Percentiles rank a stretch among this genome's conserved stretches.
These are phyloP conservation scores for Thelaira solivaga DNA, from an alignment of 2,888 invertebrate species.

Conservation along the genomic window DNA sequence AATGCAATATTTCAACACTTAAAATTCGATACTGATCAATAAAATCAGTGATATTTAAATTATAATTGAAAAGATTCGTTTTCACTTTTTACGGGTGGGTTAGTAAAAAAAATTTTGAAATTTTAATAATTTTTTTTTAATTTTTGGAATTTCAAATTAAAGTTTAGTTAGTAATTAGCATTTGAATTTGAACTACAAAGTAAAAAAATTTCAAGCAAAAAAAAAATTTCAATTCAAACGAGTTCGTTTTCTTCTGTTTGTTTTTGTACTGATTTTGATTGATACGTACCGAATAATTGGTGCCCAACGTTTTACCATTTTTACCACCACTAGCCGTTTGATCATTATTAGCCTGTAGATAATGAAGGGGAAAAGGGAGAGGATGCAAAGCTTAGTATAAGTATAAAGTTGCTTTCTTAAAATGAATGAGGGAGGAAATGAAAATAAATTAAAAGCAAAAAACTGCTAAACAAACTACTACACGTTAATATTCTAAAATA, in stretches of 20 bases:
- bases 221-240: constrained; percentile 39
- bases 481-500: constrained; percentile 9
- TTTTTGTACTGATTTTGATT: constrained; percentile 76
- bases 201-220: constrained; percentile 18
- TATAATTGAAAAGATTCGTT: constrained; percentile 26
- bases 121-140: constrained; percentile 22
- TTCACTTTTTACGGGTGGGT: constrained; percentile 13
- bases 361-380: constrained; percentile 74
- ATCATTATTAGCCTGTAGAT: constrained; percentile 77
- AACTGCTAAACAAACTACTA: constrained; percentile 9
- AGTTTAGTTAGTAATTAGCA: constrained; percentile 25
- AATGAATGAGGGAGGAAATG: constrained; percentile 52
- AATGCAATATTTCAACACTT: constrained; percentile 27
- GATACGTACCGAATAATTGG: constrained; percentile 78
- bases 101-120: constrained; percentile 56
- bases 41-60: constrained; percentile 73
- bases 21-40: constrained; percentile 78
- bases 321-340: constrained; percentile 76
- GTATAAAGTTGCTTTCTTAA: constrained; percentile 22
- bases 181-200: constrained; percentile 24
- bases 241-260: constrained; percentile 40
- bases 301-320: constrained; percentile 77
- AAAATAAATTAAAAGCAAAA: constrained; percentile 25
- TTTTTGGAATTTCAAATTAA: constrained; percentile 6
- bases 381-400: constrained; percentile 67